Base-by-base conservation (phyloP, 2,113 vertebrate genomes). In the Ptychochromis oligacanthus region DNA sequence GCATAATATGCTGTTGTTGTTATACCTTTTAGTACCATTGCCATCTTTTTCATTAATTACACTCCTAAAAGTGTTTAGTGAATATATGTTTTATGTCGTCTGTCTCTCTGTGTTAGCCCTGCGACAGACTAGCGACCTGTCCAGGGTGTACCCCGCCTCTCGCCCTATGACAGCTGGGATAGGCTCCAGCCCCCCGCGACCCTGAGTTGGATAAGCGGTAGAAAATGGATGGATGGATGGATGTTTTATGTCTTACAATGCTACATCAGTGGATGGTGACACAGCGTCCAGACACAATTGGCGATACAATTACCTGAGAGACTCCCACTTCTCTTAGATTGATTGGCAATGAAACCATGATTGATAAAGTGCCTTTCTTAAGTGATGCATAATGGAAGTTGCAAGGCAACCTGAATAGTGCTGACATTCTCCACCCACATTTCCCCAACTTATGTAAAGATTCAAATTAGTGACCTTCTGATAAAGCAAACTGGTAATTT, bases 401-500 rank as follows among this genome's bases (percentile, higher is more conserved):
- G 22, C 24, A 54, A 34, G 75, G 17, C 28, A 55, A 40, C 34
- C 28, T 56, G 22, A 85, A 49, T 22, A 55, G 22, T 22, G 14
- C 20, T 82, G 38, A 81, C 55, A 86, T 64, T 78, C 40, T 34
- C 64, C 26, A 22, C 46, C 72, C 14, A 62, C 36, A 22, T 79
- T 84, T 79, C 26, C 55, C 28, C 22, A 22, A 20, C 54, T 79
- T 86, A 3, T 79, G 18, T 34, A n/a, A 34, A 12, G 61, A 84
- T 86, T 87, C 20, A 81, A 81, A 83, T 81, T 55, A 78, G 26
- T 77, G 72, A 83, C 67, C 81, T 80, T 83, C 65, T 83, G 40
- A 84, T 90, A 55, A 93, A 82, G 82, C 40, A 59, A 80, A 83
- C 59, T 65, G 40, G 58, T 88, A 81, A 90, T 83, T 82, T 55